These are phyloP conservation scores for Dissostichus mawsoni DNA, from an alignment of 2,113 vertebrate species.

Conservation along the genomic window DNA sequence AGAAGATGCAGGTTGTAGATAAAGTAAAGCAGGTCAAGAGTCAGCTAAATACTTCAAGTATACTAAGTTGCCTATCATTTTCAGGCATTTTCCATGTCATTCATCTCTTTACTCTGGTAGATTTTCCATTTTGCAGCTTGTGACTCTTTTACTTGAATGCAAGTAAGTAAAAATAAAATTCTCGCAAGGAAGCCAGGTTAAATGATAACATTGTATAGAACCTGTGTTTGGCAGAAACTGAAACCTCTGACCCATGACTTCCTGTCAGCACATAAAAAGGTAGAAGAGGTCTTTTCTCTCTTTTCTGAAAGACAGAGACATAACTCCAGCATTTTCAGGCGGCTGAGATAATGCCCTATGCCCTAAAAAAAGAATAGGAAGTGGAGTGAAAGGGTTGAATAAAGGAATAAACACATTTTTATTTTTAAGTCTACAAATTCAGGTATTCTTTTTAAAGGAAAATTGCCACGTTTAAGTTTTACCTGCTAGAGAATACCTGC, in stretches of 20 bases:
- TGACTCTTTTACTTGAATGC: background rate
- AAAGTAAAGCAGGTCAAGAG: conserved; percentile 20
- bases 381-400: background rate
- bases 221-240: background rate
- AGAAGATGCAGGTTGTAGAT: conserved; percentile 3
- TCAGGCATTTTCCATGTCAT: background rate
- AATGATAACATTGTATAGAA: background rate
- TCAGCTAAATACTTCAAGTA: background rate
- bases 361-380: background rate
- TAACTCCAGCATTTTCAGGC: background rate
- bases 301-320: conserved; percentile 17
- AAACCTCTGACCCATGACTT: conserved; percentile 21
- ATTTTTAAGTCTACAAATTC: background rate
- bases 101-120: background rate
- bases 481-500: too few species aligned
- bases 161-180: background rate
- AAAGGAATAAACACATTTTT: background rate
- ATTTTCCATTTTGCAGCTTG: background rate
- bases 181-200: background rate
- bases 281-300: background rate
- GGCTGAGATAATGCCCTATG: background rate
- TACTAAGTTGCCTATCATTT: too few species aligned
- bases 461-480: too few species aligned
- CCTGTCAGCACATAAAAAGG: background rate
- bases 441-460: too few species aligned